These are phyloP conservation scores for Apantesis nais DNA, from an alignment of 2,888 invertebrate species.

Conservation along the genomic window DNA sequence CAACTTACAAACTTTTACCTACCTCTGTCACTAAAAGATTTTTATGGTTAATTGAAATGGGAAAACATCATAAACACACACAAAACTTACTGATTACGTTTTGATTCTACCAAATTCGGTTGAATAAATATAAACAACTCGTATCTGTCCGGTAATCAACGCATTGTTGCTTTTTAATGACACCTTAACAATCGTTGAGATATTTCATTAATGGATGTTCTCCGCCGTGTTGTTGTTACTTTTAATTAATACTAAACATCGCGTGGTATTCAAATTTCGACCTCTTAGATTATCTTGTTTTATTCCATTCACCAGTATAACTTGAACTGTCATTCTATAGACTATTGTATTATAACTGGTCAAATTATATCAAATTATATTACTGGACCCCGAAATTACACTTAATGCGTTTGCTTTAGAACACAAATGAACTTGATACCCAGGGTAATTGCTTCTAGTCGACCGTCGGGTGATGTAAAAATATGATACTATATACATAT, in stretches of 20 bases:
- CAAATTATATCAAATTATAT: background rate
- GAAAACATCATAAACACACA: background rate
- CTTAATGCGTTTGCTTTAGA: too few species aligned
- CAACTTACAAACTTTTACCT: background rate
- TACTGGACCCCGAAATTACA: background rate
- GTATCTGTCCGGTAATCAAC: background rate
- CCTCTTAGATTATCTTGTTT: background rate
- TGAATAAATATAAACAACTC: background rate
- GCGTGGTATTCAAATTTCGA: background rate
- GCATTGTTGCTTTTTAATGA: constrained; percentile 1
- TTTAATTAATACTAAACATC: background rate
- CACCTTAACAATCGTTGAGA: background rate
- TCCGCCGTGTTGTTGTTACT: background rate
- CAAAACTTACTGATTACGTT: background rate
- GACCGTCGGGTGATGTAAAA: too few species aligned
- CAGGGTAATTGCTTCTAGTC: too few species aligned
- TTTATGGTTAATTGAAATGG: background rate
- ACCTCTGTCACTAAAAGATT: background rate
- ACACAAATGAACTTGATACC: too few species aligned
- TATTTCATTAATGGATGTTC: background rate
- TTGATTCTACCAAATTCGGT: background rate
- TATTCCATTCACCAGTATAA: background rate
- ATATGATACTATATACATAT: too few species aligned
- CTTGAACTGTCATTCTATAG: background rate
- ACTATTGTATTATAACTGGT: background rate